phyloP scores from a whole-genome alignment of 1,140 invertebrate species.

The Drosophila neocordata region DNA sequence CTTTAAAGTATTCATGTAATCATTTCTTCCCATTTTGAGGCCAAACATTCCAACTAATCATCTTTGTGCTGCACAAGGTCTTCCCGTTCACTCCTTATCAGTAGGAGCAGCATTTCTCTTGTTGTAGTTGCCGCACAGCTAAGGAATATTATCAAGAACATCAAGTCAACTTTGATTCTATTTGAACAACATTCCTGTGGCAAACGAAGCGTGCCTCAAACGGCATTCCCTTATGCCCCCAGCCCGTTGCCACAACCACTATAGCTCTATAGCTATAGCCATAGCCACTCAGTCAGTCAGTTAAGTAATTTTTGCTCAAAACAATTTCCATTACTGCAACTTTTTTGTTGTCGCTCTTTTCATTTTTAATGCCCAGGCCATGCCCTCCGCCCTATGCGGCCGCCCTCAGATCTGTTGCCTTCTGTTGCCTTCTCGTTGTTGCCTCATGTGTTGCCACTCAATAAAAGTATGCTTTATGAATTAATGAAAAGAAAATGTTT shows the following conservation, averaged over 20 bases:
- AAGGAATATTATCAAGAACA: conserved; percentile 64
- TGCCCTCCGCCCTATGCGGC: conserved; percentile 1
- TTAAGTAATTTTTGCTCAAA: conserved; percentile 66
- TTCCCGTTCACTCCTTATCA: not conserved
- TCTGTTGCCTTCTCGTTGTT: not conserved
- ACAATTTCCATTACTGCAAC: conserved; percentile 76
- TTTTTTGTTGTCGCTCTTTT: conserved; percentile 29
- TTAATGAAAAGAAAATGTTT: conserved; percentile 80
- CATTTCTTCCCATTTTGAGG: not conserved
- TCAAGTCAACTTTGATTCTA: conserved; percentile 66
- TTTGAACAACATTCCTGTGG: conserved; percentile 60
- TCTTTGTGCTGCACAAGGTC: not conserved
- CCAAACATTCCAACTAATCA: conserved; percentile 5
- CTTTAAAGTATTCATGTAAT: conserved; percentile 9
- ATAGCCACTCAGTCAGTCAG: not conserved
- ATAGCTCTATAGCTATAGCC: not conserved
- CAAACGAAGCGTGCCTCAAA: conserved; percentile 65
- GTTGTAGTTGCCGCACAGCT: conserved; percentile 8
- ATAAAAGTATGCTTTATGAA: conserved; percentile 81
- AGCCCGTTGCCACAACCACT: not conserved
- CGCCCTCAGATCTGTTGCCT: conserved; percentile 4
- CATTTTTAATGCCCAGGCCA: conserved; percentile 29
- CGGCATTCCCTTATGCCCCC: conserved; percentile 35
- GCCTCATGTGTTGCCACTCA: conserved; percentile 72
- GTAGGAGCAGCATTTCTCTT: not conserved